Percentiles rank a stretch among this genome's conserved stretches.
Conservation (phyloP, 2,113 vertebrate genomes). For the Mugil cephalus region DNA sequence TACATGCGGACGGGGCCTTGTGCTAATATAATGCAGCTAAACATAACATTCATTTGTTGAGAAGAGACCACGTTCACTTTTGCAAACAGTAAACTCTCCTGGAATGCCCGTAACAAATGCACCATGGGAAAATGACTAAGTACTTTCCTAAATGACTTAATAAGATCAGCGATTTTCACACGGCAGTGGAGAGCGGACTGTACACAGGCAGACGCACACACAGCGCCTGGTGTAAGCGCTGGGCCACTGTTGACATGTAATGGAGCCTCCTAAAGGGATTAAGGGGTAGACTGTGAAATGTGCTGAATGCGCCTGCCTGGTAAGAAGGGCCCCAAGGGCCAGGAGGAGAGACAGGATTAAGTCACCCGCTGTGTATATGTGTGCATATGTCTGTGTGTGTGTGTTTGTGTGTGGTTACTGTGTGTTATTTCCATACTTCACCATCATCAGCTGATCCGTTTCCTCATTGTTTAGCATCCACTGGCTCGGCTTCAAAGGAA, state of each 20-base stretch:
- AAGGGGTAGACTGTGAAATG: constrained; percentile 76
- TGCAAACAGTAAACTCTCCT: neutral
- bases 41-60: too few relatives aligned
- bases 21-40: too few relatives aligned
- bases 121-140: constrained; percentile 18
- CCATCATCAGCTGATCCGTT: constrained; percentile 42
- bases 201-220: constrained; percentile 30
- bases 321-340: constrained; percentile 60
- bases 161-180: constrained; percentile 51
- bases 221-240: constrained; percentile 37
- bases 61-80: too few relatives aligned
- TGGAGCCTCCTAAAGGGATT: constrained; percentile 78
- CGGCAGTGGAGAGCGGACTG: neutral
- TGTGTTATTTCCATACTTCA: constrained; percentile 38
- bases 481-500: constrained; percentile 21
- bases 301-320: constrained; percentile 68
- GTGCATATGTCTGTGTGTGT: constrained; percentile 6
- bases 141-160: constrained; percentile 26
- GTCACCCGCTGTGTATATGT: constrained; percentile 27
- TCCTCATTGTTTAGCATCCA: constrained; percentile 25
- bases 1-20: too few relatives aligned
- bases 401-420: constrained; percentile 13
- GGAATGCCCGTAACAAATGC: constrained; percentile 11
- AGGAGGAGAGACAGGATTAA: constrained; percentile 70
- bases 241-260: constrained; percentile 71